phyloP scores from a whole-genome alignment of 2,888 invertebrate genomes.

The Campaea margaritaria region DNA sequence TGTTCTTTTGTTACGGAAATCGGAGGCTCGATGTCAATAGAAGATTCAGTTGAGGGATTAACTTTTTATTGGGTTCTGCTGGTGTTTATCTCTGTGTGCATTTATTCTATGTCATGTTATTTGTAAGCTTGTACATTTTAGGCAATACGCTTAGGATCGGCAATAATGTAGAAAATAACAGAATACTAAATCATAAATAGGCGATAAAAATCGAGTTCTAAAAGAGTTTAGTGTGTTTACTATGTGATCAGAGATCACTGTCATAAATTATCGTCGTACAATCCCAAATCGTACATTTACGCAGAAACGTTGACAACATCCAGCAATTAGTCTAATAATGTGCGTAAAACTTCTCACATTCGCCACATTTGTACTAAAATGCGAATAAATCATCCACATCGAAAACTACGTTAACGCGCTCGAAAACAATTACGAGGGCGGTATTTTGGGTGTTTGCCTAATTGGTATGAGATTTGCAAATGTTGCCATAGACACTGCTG shows the following conservation, averaged over 20 bases:
- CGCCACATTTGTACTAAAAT: constrained; percentile 48
- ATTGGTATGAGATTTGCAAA: constrained; percentile 85
- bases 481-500: constrained; percentile 34
- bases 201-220: too few species aligned
- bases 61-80: not conserved
- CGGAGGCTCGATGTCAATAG: constrained; percentile 39
- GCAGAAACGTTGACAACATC: constrained; percentile 16
- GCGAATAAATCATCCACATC: constrained; percentile 74
- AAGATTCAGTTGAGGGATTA: constrained; percentile 18
- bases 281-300: constrained; percentile 14
- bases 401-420: constrained; percentile 75
- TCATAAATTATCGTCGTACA: constrained; percentile 18
- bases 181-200: too few species aligned
- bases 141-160: too few species aligned
- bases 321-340: constrained; percentile 33
- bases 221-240: too few species aligned
- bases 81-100: not conserved
- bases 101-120: not conserved
- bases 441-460: constrained; percentile 82
- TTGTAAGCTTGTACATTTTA: not conserved
- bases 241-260: not conserved
- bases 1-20: constrained; percentile 46
- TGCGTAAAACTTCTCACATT: constrained; percentile 38
- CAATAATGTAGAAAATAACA: too few species aligned
- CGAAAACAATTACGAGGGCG: constrained; percentile 83